phyloP scores from a whole-genome alignment of 2,797 vertebrate genomes.

The Sylvia borin region DNA sequence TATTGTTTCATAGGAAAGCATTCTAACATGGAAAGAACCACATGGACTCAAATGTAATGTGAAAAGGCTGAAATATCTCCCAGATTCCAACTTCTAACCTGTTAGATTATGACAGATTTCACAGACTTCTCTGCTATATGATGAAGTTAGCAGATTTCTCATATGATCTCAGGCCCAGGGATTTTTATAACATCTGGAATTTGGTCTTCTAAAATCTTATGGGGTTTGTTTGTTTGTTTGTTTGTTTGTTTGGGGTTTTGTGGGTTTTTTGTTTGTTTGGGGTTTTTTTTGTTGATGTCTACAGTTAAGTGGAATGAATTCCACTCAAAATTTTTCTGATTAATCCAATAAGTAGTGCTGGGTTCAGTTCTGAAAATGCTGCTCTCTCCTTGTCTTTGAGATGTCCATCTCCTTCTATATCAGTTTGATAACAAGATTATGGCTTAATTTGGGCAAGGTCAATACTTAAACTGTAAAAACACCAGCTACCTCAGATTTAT shows the following conservation, averaged over 20 bases:
- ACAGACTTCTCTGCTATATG: background rate
- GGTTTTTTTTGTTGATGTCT: background rate
- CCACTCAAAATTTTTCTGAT: background rate
- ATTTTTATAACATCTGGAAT: background rate
- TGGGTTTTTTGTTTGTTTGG: too few relatives aligned
- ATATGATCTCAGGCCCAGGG: background rate
- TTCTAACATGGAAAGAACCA: background rate
- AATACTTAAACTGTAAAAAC: background rate
- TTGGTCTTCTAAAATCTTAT: background rate
- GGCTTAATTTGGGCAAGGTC: background rate
- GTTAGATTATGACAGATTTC: background rate
- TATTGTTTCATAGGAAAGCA: background rate
- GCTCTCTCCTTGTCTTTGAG: background rate
- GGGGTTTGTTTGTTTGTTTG: too few relatives aligned
- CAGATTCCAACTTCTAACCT: background rate
- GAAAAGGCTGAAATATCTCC: background rate
- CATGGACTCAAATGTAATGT: background rate
- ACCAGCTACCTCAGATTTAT: background rate
- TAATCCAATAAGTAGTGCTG: background rate
- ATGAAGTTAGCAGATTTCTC: background rate
- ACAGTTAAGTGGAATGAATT: background rate
- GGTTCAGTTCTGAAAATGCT: background rate
- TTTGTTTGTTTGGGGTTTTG: background rate
- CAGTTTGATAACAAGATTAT: background rate
- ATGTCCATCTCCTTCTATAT: background rate